Base-by-base conservation (phyloP, 1,140 invertebrate genomes). In the Mactra quadrangularis region DNA sequence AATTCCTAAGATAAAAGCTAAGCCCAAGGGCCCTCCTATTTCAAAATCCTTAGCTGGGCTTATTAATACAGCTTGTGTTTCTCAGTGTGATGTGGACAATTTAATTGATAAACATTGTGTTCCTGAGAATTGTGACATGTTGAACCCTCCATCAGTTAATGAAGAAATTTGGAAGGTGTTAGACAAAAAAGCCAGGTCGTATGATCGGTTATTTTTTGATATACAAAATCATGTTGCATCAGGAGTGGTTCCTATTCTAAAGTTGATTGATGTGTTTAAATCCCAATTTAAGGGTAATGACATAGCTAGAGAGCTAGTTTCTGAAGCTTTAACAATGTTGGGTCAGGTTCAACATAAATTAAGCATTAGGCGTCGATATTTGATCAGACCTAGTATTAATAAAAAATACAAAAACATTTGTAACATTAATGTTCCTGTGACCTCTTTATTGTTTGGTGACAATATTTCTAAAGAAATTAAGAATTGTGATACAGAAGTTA, bases 301-400 rank as follows among this genome's bases (percentile, higher is more conserved):
- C 9, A 29, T 29, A 29, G 55, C 55, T 29, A 57, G 31, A 57
- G 25, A 53, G n/a, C 7, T 57, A 4, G 31, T 57, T 57, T 29
- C 55, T 27, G 55, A 57, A 29, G 7, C 55, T 57, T 29, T 57
- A n/a, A 57, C 55, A 25, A 27, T 57, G 55, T 29, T 57, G 3
- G 55, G 55, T 7, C 55, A 57, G n/a, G 55, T 57, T 57, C n/a
- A 57, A 4, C 25, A 29, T 27, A 57, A 17, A 9, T n/a, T 57
- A 4, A 7, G 55, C 17, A 57, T 57, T 6, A 7, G 22, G 11
- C 7, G 55, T 29, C 3, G 68, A 9, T 71, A 71, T 55, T 13
- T 71, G 25, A 71, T 71, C n/a, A 71, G 68, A 35, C 47, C 68
- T 22, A 53, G 27, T 33, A 31, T 71, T 22, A 71, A 71, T 15